phyloP scores from a whole-genome alignment of 1,140 invertebrate species.

The Drosophila sechellia region DNA sequence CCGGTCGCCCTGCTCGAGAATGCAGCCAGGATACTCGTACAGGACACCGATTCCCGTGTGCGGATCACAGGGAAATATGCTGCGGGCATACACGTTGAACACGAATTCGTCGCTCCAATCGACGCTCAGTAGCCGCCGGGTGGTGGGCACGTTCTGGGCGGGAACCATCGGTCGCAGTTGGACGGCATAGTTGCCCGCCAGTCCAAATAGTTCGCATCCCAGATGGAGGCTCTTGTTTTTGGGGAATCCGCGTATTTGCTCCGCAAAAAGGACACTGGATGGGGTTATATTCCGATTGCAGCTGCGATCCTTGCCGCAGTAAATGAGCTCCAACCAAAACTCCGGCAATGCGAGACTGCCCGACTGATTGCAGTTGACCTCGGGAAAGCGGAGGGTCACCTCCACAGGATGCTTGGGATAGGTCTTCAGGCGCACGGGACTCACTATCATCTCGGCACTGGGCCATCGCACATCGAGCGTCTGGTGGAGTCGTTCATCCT shows the following conservation, averaged over 20 bases:
- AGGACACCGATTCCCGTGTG: conserved; percentile 89
- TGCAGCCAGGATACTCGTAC: conserved; percentile 92
- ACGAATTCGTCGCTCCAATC: conserved; percentile 93
- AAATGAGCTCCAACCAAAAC: conserved; percentile 90
- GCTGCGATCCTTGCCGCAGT: conserved; percentile 89
- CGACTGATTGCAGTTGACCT: conserved; percentile 87
- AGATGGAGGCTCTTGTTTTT: conserved; percentile 88
- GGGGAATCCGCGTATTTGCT: conserved; percentile 89
- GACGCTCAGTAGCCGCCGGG: conserved; percentile 88
- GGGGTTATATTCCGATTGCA: conserved; percentile 63
- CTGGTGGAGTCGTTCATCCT: conserved; percentile 75
- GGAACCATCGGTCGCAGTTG: conserved; percentile 87
- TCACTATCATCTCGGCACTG: conserved; percentile 88
- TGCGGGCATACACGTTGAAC: conserved; percentile 91
- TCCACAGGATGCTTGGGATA: conserved; percentile 90
- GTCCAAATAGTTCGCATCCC: conserved; percentile 91
- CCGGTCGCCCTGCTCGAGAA: conserved; percentile 89
- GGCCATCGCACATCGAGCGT: conserved; percentile 91
- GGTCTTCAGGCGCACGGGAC: conserved; percentile 90
- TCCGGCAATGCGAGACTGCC: conserved; percentile 87
- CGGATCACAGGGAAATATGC: conserved; percentile 91
- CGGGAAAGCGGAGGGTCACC: conserved; percentile 89
- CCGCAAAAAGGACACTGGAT: conserved; percentile 87
- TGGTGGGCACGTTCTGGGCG: conserved; percentile 86
- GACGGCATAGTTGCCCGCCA: conserved; percentile 91